These are phyloP conservation scores for Conops quadrifasciatus DNA, from an alignment of 2,888 invertebrate genomes.

Conservation along the genomic window DNA sequence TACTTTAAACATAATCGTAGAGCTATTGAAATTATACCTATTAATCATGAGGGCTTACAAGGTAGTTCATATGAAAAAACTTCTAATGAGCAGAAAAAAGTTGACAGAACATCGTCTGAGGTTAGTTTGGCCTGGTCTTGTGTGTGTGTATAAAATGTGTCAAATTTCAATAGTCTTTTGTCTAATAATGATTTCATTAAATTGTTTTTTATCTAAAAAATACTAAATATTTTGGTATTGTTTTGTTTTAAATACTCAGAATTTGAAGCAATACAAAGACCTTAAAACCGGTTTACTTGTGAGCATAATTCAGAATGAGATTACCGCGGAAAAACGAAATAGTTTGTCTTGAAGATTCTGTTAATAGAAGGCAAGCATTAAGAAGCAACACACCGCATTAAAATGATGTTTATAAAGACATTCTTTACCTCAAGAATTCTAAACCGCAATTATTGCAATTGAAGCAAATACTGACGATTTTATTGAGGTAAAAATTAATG, in stretches of 20 bases:
- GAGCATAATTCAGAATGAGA: no score
- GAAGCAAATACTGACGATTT: no score
- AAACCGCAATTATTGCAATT: no score
- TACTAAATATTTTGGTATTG: constrained; percentile 5
- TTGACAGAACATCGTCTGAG: constrained; percentile 26
- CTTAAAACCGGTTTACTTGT: no score
- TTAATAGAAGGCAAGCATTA: no score
- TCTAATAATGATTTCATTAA: constrained; percentile 6
- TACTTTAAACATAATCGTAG: constrained; percentile 32
- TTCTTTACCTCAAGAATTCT: no score
- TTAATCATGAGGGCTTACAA: constrained; percentile 23
- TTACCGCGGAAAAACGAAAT: no score
- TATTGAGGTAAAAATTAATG: no score
- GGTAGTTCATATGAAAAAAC: constrained; percentile 13
- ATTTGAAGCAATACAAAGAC: no score
- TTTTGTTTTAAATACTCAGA: constrained; percentile 6
- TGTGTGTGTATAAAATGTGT: constrained; percentile 32
- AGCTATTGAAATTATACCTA: constrained; percentile 36
- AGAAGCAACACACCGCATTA: no score
- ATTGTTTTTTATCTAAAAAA: neutral
- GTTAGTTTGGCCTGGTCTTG: constrained; percentile 28
- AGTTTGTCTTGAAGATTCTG: no score
- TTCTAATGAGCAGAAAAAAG: constrained; percentile 18
- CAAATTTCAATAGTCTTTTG: neutral
- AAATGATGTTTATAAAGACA: no score